phyloP scores from a whole-genome alignment of 2,797 vertebrate species.

The Allobates femoralis region DNA sequence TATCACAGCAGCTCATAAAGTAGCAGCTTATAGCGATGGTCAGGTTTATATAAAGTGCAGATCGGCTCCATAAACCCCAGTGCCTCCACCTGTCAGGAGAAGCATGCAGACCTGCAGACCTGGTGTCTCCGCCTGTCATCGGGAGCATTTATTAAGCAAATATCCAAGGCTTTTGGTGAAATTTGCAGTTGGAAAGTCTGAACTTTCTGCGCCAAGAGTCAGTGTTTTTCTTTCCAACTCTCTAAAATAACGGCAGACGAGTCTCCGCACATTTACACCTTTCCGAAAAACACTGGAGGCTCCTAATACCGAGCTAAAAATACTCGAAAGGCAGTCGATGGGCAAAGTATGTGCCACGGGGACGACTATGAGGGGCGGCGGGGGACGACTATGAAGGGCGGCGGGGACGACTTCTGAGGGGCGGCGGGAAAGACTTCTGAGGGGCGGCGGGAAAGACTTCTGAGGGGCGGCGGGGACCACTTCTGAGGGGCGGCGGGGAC shows the following conservation, averaged over 20 bases:
- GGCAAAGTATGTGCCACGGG: background rate
- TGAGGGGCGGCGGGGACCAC: too few relatives aligned
- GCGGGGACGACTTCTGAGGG: too few relatives aligned
- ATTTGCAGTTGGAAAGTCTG: slow-evolving; percentile 23
- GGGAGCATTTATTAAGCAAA: background rate
- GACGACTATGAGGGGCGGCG: too few relatives aligned
- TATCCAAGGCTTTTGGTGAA: background rate
- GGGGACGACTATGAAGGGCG: too few relatives aligned
- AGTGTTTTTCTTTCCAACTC: slow-evolving; percentile 37
- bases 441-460: too few relatives aligned
- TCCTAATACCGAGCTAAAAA: background rate
- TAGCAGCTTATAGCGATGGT: background rate
- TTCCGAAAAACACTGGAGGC: slow-evolving; percentile 6
- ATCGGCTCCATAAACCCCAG: background rate
- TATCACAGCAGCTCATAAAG: background rate
- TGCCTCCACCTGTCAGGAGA: background rate
- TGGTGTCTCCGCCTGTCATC: slow-evolving; percentile 6
- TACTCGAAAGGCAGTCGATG: background rate
- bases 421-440: too few relatives aligned
- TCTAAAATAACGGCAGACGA: slow-evolving; percentile 39
- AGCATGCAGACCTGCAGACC: background rate
- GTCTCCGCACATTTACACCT: slow-evolving; percentile 20
- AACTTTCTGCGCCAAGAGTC: slow-evolving; percentile 21
- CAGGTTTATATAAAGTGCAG: background rate
- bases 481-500: too few relatives aligned